phyloP scores from a whole-genome alignment of 23 tunicate species.

The Trididemnum nubilum region DNA sequence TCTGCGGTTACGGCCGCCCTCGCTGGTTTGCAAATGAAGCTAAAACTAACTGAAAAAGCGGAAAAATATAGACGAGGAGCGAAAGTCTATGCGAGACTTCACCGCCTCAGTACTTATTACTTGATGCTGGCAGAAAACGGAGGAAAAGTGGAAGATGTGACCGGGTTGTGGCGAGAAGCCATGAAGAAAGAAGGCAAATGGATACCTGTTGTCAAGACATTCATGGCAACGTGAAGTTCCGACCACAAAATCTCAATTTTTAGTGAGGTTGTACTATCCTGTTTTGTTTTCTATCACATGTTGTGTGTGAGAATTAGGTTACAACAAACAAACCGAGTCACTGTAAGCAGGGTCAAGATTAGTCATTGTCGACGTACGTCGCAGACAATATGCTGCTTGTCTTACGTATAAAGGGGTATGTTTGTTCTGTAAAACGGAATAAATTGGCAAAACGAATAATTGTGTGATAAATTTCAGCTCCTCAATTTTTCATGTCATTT shows the following conservation, averaged over 20 bases:
- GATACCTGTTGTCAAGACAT: constrained; percentile 78
- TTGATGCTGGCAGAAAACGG: constrained; percentile 83
- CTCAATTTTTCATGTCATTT: no score
- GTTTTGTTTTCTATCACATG: background rate
- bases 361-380: no score
- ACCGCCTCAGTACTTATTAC: constrained; percentile 68
- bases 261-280: background rate
- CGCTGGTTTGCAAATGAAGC: constrained; percentile 83
- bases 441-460: no score
- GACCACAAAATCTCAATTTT: background rate
- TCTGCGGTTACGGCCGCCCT: constrained; percentile 65
- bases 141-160: constrained; percentile 82
- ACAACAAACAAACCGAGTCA: no score
- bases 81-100: constrained; percentile 71
- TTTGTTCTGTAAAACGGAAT: no score
- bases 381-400: no score
- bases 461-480: no score
- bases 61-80: constrained; percentile 90
- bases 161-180: constrained; percentile 86
- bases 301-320: no score
- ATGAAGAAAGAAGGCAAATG: constrained; percentile 79
- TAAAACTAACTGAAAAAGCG: constrained; percentile 74
- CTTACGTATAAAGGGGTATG: no score
- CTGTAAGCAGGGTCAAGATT: no score
- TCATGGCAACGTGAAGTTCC: constrained; percentile 52